phyloP scores from a whole-genome alignment of 2,113 vertebrate species.

The Triplophysa siluroides region DNA sequence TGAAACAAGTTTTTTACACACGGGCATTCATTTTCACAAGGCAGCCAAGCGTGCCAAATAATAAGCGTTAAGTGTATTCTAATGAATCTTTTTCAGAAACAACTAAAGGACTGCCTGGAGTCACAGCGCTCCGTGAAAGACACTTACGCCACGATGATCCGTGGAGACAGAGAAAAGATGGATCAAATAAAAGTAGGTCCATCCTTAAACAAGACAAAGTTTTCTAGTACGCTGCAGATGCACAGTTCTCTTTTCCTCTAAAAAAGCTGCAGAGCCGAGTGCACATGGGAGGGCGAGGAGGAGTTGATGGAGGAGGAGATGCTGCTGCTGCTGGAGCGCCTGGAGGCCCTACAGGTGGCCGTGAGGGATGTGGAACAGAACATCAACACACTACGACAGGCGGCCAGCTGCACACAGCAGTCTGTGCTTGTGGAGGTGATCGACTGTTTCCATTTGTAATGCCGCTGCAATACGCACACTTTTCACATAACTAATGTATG shows the following conservation, averaged over 20 bases:
- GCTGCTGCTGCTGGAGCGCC: conserved; percentile 62
- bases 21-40: too few relatives aligned
- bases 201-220: neutral
- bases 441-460: conserved; percentile 6
- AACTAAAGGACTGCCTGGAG: conserved; percentile 73
- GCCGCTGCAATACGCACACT: neutral
- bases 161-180: conserved; percentile 69
- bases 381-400: conserved; percentile 59
- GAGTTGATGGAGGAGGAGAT: conserved; percentile 69
- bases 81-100: conserved; percentile 66
- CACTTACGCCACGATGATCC: conserved; percentile 66
- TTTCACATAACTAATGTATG: conserved; percentile 1
- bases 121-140: conserved; percentile 67
- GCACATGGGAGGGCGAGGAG: too few relatives aligned
- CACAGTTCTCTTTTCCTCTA: too few relatives aligned
- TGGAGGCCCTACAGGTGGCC: conserved; percentile 61
- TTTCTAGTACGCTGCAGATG: too few relatives aligned
- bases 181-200: conserved; percentile 73
- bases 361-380: conserved; percentile 68
- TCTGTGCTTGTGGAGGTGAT: conserved; percentile 69
- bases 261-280: conserved; percentile 73
- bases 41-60: too few relatives aligned
- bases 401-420: conserved; percentile 55
- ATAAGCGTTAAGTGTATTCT: too few relatives aligned
- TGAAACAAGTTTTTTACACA: too few relatives aligned